phyloP scores from a whole-genome alignment of 2,888 invertebrate genomes.

The Cordilura impudica region DNA sequence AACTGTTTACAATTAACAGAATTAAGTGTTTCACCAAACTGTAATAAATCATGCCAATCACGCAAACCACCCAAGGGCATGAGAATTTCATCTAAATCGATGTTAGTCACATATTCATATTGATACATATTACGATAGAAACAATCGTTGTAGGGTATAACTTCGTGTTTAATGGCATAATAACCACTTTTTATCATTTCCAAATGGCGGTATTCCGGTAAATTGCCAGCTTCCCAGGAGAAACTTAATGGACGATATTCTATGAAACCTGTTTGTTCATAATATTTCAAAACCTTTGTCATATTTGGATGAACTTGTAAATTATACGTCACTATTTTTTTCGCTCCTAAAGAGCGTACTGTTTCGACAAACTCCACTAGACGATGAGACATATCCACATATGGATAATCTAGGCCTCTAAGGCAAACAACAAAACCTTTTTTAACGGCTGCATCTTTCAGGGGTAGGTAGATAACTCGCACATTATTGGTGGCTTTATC shows the following conservation, averaged over 20 bases:
- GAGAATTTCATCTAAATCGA: constrained; percentile 95
- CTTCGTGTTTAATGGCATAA: constrained; percentile 81
- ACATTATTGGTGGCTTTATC: constrained; percentile 90
- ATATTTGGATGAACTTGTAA: constrained; percentile 93
- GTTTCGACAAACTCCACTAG: constrained; percentile 96
- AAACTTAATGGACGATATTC: constrained; percentile 80
- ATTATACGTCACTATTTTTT: constrained; percentile 93
- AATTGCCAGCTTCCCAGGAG: constrained; percentile 78
- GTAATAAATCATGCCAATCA: constrained; percentile 87
- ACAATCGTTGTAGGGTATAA: constrained; percentile 97
- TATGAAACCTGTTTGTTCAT: constrained; percentile 80
- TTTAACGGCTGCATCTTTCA: constrained; percentile 43
- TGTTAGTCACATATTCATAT: constrained; percentile 90
- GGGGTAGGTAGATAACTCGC: constrained; percentile 86
- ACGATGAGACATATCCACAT: constrained; percentile 91
- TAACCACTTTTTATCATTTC: neutral
- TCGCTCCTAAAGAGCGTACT: constrained; percentile 89
- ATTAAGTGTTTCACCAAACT: constrained; percentile 81
- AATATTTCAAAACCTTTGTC: constrained; percentile 84
- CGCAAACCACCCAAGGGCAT: constrained; percentile 86
- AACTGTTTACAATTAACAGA: constrained; percentile 79
- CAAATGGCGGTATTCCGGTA: constrained; percentile 83
- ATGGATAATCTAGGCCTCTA: constrained; percentile 93
- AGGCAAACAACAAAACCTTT: constrained; percentile 91
- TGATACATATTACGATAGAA: constrained; percentile 93